Conservation (phyloP, 2,113 vertebrate species). For the Girardinichthys multiradiatus region DNA sequence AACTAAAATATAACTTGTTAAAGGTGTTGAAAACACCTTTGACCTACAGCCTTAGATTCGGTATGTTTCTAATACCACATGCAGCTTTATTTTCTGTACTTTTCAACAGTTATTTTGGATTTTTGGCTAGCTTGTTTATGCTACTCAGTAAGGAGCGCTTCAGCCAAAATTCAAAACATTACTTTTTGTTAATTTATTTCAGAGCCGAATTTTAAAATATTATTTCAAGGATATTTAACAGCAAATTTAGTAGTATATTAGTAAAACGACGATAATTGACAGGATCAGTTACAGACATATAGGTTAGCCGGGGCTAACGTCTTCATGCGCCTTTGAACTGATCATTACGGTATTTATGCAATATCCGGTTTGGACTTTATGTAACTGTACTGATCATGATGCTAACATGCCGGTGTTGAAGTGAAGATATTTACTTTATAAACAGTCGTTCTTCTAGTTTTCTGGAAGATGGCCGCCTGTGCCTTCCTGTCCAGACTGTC, state of each 20-base stretch:
- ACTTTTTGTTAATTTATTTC: accelerated
- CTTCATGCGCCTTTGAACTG: accelerated
- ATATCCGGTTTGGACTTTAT: constrained; percentile 49
- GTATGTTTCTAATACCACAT: background rate
- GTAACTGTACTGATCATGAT: constrained; percentile 8
- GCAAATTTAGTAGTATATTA: no score
- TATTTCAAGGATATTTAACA: background rate
- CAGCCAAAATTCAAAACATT: background rate
- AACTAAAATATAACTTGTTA: background rate
- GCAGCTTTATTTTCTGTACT: accelerated
- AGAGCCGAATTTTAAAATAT: background rate
- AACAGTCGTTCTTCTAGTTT: background rate
- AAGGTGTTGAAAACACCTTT: accelerated
- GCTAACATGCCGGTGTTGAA: background rate
- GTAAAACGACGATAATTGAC: background rate
- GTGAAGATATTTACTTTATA: background rate
- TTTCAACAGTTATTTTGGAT: background rate
- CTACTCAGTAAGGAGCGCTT: no score
- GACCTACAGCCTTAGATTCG: background rate
- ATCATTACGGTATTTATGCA: constrained; percentile 71
- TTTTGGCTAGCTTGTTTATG: background rate
- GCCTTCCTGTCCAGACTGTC: constrained; percentile 15
- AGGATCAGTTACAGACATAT: background rate
- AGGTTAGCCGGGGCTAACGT: background rate
- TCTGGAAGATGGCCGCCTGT: constrained; percentile 36